phyloP scores from a whole-genome alignment of 2,113 vertebrate genomes.

The Carlito syrichta region DNA sequence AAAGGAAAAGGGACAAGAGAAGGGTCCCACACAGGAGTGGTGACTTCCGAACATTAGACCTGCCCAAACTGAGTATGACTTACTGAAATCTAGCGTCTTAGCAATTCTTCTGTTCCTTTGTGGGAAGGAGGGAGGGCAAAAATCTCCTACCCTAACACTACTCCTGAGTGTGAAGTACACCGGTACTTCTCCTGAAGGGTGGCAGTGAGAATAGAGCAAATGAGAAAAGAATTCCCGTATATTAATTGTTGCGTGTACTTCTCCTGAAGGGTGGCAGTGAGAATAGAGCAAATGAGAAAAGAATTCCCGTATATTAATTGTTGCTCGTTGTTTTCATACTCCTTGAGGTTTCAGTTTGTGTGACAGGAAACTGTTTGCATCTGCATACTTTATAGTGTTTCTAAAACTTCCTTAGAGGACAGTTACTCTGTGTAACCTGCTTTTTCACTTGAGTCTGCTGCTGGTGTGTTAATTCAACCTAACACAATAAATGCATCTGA shows the following conservation, averaged over 20 bases:
- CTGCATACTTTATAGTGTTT: slow-evolving; percentile 64
- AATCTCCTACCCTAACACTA: not conserved
- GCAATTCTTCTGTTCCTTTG: not conserved
- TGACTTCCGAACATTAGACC: too few species aligned
- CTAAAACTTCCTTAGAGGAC: slow-evolving; percentile 60
- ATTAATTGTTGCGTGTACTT: not conserved
- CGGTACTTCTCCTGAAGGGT: not conserved
- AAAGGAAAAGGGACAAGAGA: not conserved
- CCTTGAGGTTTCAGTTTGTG: slow-evolving; percentile 58
- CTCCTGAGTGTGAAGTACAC: too few species aligned
- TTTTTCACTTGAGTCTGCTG: slow-evolving; percentile 59
- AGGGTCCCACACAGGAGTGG: not conserved
- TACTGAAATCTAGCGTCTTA: not conserved
- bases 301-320: not conserved
- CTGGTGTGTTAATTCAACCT: slow-evolving; percentile 61
- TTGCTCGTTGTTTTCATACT: not conserved
- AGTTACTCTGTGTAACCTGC: slow-evolving; percentile 63
- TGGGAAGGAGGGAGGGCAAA: not conserved
- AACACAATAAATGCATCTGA: slow-evolving; percentile 60
- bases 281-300: too few species aligned
- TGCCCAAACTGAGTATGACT: not conserved
- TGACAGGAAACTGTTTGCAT: slow-evolving; percentile 58
- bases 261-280: not conserved
- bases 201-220: too few species aligned
- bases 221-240: not conserved